Evolutionary conservation across 2,113 vertebrate genomes (phyloP).

Genomic region (Mesoclemmys tuberculata): DNA sequence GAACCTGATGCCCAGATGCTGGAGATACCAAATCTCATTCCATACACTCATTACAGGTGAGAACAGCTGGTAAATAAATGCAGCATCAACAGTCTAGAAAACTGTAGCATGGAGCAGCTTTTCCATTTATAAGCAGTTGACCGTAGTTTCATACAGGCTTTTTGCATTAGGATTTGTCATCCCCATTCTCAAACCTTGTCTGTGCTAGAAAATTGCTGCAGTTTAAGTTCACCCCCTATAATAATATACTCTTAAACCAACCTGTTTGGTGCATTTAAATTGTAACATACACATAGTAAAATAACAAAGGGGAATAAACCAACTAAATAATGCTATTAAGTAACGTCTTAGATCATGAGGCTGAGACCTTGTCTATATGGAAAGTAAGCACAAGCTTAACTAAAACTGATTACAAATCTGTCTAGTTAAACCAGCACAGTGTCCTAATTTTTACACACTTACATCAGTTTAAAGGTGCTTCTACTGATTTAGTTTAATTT

Average conservation of each 20-base stretch:
- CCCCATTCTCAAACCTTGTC: conserved; percentile 27
- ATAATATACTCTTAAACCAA: conserved; percentile 28
- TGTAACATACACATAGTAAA: neutral
- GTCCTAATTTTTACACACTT: conserved; percentile 60
- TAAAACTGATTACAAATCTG: conserved; percentile 48
- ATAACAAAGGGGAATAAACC: neutral
- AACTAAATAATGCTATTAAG: neutral
- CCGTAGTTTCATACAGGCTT: neutral
- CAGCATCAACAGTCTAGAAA: neutral
- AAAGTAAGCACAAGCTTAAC: neutral
- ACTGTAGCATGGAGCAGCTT: neutral
- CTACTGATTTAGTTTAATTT: conserved; percentile 57
- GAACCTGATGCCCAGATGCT: conserved; percentile 87
- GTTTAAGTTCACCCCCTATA: neutral
- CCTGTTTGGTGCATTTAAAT: neutral
- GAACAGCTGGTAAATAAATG: conserved; percentile 14
- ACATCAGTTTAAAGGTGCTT: neutral
- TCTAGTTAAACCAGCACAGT: conserved; percentile 38
- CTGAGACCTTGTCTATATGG: neutral
- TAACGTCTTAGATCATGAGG: neutral
- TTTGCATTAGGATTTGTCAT: conserved; percentile 30
- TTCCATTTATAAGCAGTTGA: conserved; percentile 18
- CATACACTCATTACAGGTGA: conserved; percentile 96
- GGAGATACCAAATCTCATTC: conserved; percentile 91
- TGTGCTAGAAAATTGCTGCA: neutral